phyloP scores from a whole-genome alignment of 2,888 invertebrate genomes.

The Dexiosoma caninum region DNA sequence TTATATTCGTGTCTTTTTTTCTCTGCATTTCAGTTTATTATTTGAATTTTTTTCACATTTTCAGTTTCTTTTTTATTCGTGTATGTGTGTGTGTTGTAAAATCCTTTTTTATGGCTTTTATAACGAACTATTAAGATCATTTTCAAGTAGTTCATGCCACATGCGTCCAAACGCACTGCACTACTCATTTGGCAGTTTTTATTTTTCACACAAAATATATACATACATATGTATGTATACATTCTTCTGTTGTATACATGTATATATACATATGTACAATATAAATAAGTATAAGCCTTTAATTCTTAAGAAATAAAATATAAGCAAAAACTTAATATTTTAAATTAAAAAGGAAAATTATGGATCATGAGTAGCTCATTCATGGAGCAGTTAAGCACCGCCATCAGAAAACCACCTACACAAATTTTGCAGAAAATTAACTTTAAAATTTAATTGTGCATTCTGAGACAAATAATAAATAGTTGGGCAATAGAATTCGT shows the following conservation, averaged over 20 bases:
- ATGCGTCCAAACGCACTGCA: constrained; percentile 1
- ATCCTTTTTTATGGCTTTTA: constrained; percentile 60
- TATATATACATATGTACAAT: too few relatives aligned
- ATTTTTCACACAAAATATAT: constrained; percentile 45
- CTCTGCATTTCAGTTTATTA: constrained; percentile 24
- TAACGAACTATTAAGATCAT: constrained; percentile 62
- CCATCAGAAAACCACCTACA: constrained; percentile 1
- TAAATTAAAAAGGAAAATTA: not conserved
- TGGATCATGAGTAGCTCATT: not conserved
- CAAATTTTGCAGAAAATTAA: too few relatives aligned
- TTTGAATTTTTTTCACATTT: constrained; percentile 8
- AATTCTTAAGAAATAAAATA: constrained; percentile 54
- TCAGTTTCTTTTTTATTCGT: not conserved
- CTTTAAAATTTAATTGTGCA: too few relatives aligned
- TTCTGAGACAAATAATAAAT: too few relatives aligned
- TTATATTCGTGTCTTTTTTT: constrained; percentile 20
- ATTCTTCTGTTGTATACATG: too few relatives aligned
- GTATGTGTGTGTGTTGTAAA: constrained; percentile 41
- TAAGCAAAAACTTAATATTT: constrained; percentile 45
- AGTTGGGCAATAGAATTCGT: too few relatives aligned
- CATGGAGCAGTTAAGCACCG: too few relatives aligned
- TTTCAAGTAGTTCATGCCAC: constrained; percentile 57
- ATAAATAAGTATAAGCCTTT: constrained; percentile 25
- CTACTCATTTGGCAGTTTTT: constrained; percentile 21
- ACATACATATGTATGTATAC: too few relatives aligned